Evolutionary conservation across 2,113 vertebrate genomes (phyloP).

Genomic region (Gavia stellata): DNA sequence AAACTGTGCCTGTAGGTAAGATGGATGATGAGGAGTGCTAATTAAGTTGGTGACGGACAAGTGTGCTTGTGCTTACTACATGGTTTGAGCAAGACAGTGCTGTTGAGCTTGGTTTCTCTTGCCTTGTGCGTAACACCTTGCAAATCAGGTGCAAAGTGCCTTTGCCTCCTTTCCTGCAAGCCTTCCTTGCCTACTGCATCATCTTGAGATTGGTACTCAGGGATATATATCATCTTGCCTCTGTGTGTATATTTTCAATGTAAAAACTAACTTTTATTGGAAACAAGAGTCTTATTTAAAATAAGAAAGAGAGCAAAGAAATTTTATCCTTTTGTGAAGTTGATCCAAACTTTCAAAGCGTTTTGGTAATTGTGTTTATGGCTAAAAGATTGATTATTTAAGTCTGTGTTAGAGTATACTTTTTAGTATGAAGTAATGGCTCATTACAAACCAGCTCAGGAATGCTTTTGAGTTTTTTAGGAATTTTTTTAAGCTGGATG

Average conservation of each 20-base stretch:
- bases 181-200: background rate
- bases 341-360: slow-evolving; percentile 53
- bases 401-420: slow-evolving; percentile 18
- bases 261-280: background rate
- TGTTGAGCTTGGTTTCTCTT: background rate
- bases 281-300: background rate
- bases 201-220: background rate
- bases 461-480: slow-evolving; percentile 62
- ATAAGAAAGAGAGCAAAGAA: background rate
- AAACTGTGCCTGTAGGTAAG: background rate
- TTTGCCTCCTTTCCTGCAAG: background rate
- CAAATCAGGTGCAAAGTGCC: background rate
- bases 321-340: slow-evolving; percentile 17
- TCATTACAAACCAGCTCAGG: slow-evolving; percentile 56
- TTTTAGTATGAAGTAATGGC: slow-evolving; percentile 57
- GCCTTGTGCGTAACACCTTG: background rate
- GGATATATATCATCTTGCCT: background rate
- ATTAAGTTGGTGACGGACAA: background rate
- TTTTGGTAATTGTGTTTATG: slow-evolving; percentile 43
- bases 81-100: background rate
- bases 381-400: slow-evolving; percentile 51
- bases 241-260: background rate
- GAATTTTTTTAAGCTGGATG: slow-evolving; percentile 27
- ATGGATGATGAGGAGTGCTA: background rate
- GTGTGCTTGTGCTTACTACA: background rate